A percentile compares a stretch with the other conserved stretches of the same genome.
phyloP scores from a whole-genome alignment of 1,140 invertebrate species.

The Chrysoperla carnea region DNA sequence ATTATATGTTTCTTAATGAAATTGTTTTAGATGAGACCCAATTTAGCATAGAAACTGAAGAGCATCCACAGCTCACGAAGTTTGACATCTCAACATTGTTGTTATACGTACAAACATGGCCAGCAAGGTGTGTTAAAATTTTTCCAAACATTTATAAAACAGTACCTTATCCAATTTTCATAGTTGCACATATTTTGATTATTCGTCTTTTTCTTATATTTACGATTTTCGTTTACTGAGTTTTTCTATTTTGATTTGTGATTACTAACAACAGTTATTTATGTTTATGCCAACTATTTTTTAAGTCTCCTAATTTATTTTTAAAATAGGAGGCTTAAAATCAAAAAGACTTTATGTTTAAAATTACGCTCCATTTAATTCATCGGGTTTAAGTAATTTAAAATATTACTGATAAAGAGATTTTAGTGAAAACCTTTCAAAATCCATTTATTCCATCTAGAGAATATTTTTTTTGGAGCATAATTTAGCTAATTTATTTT shows the following conservation, averaged over 20 bases:
- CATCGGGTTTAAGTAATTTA: too few species aligned
- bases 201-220: background rate
- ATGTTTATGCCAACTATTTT: slow-evolving; percentile 1
- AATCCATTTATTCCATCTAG: too few species aligned
- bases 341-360: too few species aligned
- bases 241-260: background rate
- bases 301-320: background rate
- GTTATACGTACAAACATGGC: slow-evolving; percentile 22
- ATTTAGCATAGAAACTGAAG: slow-evolving; percentile 16
- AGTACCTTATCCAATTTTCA: background rate
- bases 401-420: too few species aligned
- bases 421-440: too few species aligned
- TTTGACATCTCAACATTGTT: slow-evolving; percentile 18
- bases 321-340: slow-evolving; percentile 1
- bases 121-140: slow-evolving; percentile 13
- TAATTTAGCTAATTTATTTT: too few species aligned
- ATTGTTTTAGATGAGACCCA: slow-evolving; percentile 19
- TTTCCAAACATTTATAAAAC: background rate
- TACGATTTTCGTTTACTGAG: background rate
- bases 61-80: slow-evolving; percentile 16
- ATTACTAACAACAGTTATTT: slow-evolving; percentile 2
- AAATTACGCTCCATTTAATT: too few species aligned
- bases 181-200: background rate
- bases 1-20: slow-evolving; percentile 3
- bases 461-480: too few species aligned